Evolutionary conservation across 2,888 invertebrate species (phyloP).

Genomic region (Hoplodrina blanda): DNA sequence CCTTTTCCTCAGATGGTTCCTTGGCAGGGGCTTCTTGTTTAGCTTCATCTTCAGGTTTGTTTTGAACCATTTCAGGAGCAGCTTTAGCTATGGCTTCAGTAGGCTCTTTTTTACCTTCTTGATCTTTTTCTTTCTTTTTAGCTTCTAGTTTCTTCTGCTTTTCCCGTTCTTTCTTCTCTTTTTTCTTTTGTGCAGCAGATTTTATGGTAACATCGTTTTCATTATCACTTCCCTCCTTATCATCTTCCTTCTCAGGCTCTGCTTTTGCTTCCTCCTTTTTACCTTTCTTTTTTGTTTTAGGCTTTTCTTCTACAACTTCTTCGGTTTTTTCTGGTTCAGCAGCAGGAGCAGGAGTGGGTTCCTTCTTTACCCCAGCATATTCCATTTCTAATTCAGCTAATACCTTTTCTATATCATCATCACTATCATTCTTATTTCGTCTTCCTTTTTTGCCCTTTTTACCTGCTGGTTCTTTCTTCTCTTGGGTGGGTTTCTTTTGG

Average conservation of each 20-base stretch:
- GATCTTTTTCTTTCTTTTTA: conserved; percentile 90
- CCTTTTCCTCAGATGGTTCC: conserved; percentile 81
- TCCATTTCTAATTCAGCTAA: conserved; percentile 96
- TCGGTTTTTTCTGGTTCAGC: conserved; percentile 76
- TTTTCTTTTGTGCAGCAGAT: conserved; percentile 96
- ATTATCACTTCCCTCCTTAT: conserved; percentile 87
- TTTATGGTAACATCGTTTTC: conserved; percentile 92
- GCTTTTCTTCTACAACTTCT: conserved; percentile 82
- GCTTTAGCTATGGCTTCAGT: conserved; percentile 70
- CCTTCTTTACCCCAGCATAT: conserved; percentile 92
- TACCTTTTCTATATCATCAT: conserved; percentile 95
- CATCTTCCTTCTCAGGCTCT: conserved; percentile 79
- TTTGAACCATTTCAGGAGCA: conserved; percentile 70
- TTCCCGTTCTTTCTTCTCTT: conserved; percentile 96
- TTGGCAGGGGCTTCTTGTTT: conserved; percentile 81
- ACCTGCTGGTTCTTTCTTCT: conserved; percentile 87
- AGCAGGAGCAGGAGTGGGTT: conserved; percentile 78
- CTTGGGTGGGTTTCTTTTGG: conserved; percentile 80
- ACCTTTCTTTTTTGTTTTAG: conserved; percentile 83
- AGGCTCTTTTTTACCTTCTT: conserved; percentile 78
- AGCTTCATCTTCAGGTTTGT: conserved; percentile 71
- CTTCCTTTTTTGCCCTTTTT: conserved; percentile 94
- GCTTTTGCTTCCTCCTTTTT: conserved; percentile 80
- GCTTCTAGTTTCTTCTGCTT: conserved; percentile 94
- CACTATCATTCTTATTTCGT: conserved; percentile 94